A percentile compares a stretch with the other conserved stretches of the same genome.
Conservation (phyloP, 2,113 vertebrate genomes). For the Pantherophis guttatus region DNA sequence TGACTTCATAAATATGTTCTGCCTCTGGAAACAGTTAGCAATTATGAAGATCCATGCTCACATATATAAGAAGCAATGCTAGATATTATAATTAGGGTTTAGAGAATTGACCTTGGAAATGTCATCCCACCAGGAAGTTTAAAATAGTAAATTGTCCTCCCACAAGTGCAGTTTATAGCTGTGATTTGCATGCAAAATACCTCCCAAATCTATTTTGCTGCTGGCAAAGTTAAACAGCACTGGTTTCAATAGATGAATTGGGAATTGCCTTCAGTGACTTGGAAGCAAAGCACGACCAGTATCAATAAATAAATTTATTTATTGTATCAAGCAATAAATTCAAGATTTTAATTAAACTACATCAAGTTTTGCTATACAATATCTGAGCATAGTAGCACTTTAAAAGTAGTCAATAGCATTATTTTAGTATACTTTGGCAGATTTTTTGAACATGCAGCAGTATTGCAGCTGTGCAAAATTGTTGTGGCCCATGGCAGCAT, state of each 20-base stretch:
- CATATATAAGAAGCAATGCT: neutral
- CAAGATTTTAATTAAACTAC: neutral
- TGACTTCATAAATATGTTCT: neutral
- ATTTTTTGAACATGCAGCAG: neutral
- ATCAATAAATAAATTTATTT: too few species aligned
- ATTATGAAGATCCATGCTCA: neutral
- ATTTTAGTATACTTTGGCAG: neutral
- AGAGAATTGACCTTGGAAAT: neutral
- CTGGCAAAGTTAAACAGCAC: neutral
- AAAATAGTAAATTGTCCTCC: neutral
- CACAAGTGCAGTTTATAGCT: neutral
- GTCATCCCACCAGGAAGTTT: neutral
- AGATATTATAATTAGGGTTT: neutral
- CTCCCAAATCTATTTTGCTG: neutral
- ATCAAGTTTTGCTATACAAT: neutral
- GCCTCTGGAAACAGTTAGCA: neutral
- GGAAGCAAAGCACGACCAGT: neutral
- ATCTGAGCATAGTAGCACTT: neutral
- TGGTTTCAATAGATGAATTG: neutral
- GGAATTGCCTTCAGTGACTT: neutral
- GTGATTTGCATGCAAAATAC: neutral
- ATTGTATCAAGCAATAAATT: neutral
- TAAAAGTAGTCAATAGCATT: neutral
- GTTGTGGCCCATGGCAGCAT: neutral
- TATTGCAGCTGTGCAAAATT: neutral